Base-by-base conservation (phyloP, 2,888 invertebrate species). In the Crepidodera aurea region DNA sequence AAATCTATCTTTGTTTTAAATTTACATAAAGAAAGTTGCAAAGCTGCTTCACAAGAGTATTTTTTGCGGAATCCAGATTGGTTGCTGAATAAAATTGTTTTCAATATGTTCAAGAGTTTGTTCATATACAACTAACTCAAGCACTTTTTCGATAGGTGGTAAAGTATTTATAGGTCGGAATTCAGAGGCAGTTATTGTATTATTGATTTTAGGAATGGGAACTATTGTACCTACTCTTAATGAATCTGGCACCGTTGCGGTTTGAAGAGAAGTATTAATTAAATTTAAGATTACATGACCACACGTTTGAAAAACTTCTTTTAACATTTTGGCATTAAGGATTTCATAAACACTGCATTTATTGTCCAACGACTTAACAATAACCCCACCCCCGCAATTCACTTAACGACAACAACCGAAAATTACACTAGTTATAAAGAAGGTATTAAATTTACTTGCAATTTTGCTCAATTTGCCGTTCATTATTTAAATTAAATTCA, bases 401-500 rank as follows among this genome's bases (percentile, higher is more conserved):
- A 29, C 29, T 29, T 10, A 29, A 29, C 10, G 29, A 29, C 10
- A 29, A 29, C 29, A 29, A 29, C 29, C 10, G 29, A 29, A 29
- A 29, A 29, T 29, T 29, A n/a, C n/a, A n/a, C n/a, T n/a, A n/a
- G n/a, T n/a, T n/a, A n/a, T n/a, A n/a, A n/a, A n/a, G n/a, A n/a
- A n/a, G n/a, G n/a, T n/a, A n/a, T n/a, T n/a, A n/a, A n/a, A n/a
- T n/a, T n/a, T n/a, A n/a, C n/a, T n/a, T n/a, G n/a, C n/a, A n/a
- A n/a, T n/a, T n/a, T n/a, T n/a, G n/a, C n/a, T n/a, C n/a, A n/a
- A n/a, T n/a, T n/a, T n/a, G n/a, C n/a, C n/a, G n/a, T n/a, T n/a
- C n/a, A n/a, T n/a, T n/a, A n/a, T n/a, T n/a, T 34, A 34, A 34
- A 34, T 34, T 34, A 34, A 34, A 34, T 34, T 34, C 13, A 34